Conservation (phyloP, 2,797 vertebrate genomes). For the Pyrocephalus nanus region DNA sequence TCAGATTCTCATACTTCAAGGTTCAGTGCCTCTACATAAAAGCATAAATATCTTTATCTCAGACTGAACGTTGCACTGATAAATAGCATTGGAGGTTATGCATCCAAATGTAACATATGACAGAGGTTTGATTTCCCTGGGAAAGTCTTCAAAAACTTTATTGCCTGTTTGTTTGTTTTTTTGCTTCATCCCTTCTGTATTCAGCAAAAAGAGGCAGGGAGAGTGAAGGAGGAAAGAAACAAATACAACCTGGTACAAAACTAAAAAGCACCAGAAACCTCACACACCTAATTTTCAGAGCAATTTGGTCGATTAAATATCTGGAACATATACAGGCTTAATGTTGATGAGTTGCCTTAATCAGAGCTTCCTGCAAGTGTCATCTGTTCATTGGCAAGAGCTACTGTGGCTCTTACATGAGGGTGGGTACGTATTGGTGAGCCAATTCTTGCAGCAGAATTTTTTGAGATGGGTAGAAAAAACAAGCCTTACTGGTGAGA, state of each 20-base stretch:
- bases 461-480: background rate
- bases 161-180: fast-evolving
- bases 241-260: background rate
- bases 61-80: background rate
- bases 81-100: background rate
- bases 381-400: background rate
- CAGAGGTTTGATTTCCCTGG: background rate
- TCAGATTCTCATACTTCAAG: background rate
- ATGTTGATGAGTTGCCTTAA: background rate
- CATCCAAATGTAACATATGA: background rate
- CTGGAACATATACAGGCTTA: background rate
- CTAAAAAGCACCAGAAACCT: background rate
- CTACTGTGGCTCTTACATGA: background rate
- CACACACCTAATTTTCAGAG: background rate
- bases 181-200: background rate
- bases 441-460: background rate
- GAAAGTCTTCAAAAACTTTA: background rate
- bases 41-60: background rate
- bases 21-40: background rate
- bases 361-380: background rate
- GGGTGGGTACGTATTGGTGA: background rate
- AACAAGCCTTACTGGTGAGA: background rate
- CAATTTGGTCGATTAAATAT: background rate
- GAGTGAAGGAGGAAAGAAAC: background rate
- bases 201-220: background rate